These are phyloP conservation scores for Mus caroli DNA, from an alignment of 2,797 vertebrate species.

Conservation along the genomic window DNA sequence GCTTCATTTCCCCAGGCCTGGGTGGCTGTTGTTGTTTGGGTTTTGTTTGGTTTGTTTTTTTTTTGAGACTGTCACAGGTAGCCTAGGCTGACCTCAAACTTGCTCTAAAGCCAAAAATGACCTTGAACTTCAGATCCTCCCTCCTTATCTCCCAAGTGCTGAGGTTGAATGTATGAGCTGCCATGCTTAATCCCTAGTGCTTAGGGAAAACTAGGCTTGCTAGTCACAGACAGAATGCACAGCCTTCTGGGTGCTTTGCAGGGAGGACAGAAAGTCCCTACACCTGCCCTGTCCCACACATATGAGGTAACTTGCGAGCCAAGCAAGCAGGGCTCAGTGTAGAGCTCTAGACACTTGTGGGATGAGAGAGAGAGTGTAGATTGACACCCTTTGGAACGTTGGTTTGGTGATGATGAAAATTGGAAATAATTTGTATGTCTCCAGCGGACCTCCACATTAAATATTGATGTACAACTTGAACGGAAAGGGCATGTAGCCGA, in stretches of 20 bases:
- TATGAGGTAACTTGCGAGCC: neutral
- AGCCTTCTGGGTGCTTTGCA: neutral
- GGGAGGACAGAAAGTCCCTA: neutral
- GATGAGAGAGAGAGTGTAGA: neutral
- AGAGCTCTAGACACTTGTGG: neutral
- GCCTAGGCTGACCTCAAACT: neutral
- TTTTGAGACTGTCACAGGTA: neutral
- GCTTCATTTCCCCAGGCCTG: neutral
- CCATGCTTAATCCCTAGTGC: neutral
- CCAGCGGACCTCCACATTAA: neutral
- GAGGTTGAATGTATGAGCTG: neutral
- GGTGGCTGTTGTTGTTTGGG: neutral
- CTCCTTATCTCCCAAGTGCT: neutral
- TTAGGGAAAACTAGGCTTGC: neutral
- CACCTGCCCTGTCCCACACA: neutral
- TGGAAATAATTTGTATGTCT: neutral
- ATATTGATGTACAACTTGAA: neutral
- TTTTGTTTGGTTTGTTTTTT: neutral
- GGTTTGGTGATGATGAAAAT: neutral
- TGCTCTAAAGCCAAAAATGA: neutral
- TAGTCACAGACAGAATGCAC: neutral
- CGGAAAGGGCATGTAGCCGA: neutral
- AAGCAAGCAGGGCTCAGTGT: neutral
- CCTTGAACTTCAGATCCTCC: neutral
- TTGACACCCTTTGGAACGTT: neutral